Evolutionary conservation across 2,797 vertebrate species (phyloP).

Genomic region (Alcedo atthis): DNA sequence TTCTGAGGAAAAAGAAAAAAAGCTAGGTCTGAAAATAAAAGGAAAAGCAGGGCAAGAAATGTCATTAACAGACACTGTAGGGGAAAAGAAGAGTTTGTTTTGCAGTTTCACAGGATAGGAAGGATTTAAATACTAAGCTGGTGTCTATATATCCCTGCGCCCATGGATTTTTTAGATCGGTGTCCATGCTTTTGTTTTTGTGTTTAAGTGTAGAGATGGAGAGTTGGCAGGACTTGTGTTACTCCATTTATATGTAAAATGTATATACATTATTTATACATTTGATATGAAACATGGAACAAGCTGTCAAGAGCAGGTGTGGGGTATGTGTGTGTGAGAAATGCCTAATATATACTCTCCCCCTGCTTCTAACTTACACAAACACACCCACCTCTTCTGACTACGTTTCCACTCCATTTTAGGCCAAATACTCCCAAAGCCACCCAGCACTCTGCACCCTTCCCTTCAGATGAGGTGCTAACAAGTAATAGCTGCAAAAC

Average conservation of each 20-base stretch:
- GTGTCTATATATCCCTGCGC: not conserved
- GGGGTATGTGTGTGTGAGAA: not conserved
- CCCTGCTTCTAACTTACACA: slow-evolving; percentile 47
- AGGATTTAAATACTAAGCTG: not conserved
- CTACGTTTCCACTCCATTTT: slow-evolving; percentile 57
- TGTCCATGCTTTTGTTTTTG: not conserved
- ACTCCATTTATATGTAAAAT: slow-evolving; percentile 30
- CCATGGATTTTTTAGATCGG: not conserved
- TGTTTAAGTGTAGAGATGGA: not conserved
- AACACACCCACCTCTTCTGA: slow-evolving; percentile 45
- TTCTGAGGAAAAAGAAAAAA: not conserved
- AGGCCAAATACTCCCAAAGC: not conserved
- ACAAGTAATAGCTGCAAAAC: not conserved
- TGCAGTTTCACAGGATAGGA: not conserved
- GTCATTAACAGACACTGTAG: not conserved
- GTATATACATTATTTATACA: slow-evolving; percentile 54
- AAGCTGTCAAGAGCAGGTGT: slow-evolving; percentile 38
- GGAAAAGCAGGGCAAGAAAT: not conserved
- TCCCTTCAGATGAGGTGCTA: not conserved
- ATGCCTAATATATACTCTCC: slow-evolving; percentile 17
- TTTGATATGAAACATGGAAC: slow-evolving; percentile 55
- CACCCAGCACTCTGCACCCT: not conserved
- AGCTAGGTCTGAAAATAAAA: not conserved
- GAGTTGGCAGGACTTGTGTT: slow-evolving; percentile 26
- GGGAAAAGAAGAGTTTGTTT: not conserved